Evolutionary conservation across 2,797 vertebrate genomes (phyloP).

Genomic region (Gymnopithys bicolor): DNA sequence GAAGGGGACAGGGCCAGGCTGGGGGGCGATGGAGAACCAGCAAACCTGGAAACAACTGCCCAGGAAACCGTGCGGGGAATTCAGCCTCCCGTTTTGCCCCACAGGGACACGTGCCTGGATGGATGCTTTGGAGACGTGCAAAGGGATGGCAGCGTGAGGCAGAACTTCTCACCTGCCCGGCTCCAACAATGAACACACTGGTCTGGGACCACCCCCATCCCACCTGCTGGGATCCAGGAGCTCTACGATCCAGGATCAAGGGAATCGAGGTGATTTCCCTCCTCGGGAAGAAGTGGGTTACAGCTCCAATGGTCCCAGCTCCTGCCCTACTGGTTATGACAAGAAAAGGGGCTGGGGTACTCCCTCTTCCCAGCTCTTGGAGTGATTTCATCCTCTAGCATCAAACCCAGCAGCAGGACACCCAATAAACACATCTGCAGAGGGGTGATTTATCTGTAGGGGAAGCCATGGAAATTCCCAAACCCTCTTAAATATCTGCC

Average conservation of each 20-base stretch:
- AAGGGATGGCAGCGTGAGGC: background rate
- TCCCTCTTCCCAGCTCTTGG: background rate
- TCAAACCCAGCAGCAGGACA: background rate
- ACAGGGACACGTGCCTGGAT: accelerated
- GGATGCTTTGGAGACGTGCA: background rate
- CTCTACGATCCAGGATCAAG: background rate
- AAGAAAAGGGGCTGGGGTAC: background rate
- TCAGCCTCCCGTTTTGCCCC: accelerated
- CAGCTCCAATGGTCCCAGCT: background rate
- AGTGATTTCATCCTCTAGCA: background rate
- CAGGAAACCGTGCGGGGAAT: accelerated
- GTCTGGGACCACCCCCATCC: accelerated
- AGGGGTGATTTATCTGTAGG: background rate
- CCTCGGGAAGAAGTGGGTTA: background rate
- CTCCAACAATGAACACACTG: accelerated
- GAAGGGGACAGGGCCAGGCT: background rate
- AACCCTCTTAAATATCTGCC: background rate
- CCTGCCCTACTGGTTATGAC: background rate
- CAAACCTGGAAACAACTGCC: background rate
- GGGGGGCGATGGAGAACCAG: too few species aligned
- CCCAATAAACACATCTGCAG: background rate
- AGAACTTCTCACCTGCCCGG: accelerated
- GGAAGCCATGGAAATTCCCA: constrained; percentile 43
- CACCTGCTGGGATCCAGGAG: background rate
- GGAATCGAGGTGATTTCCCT: background rate